Evolutionary conservation across 2,888 invertebrate species (phyloP), one percentile per base, ranked within the genome.

Genomic region (Caenorhabditis zanzibari): DNA sequence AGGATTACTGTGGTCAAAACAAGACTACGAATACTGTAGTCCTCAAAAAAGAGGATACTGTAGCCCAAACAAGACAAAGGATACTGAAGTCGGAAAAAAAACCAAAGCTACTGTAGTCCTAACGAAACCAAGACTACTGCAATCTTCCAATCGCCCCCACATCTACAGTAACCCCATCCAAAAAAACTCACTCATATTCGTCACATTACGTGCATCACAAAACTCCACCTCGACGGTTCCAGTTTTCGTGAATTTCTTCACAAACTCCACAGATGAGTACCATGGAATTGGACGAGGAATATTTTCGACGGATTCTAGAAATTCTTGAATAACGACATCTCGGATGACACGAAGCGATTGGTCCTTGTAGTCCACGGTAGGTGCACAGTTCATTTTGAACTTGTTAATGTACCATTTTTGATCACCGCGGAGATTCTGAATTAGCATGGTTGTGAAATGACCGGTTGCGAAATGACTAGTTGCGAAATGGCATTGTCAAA

Each of bases 401-500:
- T 44, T 24, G 16, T 22, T 44, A 10, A 63, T 63, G n/a, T 63
- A 63, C 61, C 41, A 41, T 22, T 59, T 59, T 12, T 38, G n/a
- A 22, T 59, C 59, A 1, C 38, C 56, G n/a, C 32, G 56, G 12
- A 12, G 22, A 10, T 59, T 59, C 59, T 59, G 38, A 12, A 59
- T n/a, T n/a, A n/a, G n/a, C n/a, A n/a, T n/a, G n/a, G n/a, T n/a
- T n/a, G n/a, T n/a, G n/a, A n/a, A n/a, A n/a, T n/a, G n/a, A n/a
- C n/a, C n/a, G n/a, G n/a, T n/a, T n/a, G n/a, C n/a, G n/a, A n/a
- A n/a, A 59, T 19, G 16, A 16, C 9, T 19, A 0, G n/a, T 9
- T 59, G 12, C 1, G 19, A 7, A 5, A 22, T 54, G 54, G 26
- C 26, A 26, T 19, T 22, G 10, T 26, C 12, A 12, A 12, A 4